Evolutionary conservation across 2,797 vertebrate species (phyloP).

Genomic region (Xenops minutus): DNA sequence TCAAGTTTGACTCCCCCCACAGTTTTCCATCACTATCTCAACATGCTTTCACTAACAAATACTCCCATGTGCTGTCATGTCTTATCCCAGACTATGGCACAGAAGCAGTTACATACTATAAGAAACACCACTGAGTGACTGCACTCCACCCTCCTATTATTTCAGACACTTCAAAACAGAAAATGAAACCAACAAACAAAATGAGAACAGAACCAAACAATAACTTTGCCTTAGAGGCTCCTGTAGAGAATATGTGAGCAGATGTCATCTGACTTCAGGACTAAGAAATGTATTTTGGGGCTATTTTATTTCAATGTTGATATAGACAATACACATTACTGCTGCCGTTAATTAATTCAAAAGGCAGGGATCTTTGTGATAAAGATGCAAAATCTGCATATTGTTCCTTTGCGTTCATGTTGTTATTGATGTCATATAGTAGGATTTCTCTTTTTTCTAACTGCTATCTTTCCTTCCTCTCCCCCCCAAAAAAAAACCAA

Average conservation of each 20-base stretch:
- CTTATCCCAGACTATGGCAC: not conserved
- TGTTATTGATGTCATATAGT: not conserved
- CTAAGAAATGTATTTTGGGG: not conserved
- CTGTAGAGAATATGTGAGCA: not conserved
- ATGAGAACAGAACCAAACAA: not conserved
- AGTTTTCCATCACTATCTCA: not conserved
- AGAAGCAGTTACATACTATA: not conserved
- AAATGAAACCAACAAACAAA: not conserved
- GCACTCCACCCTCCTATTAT: not conserved
- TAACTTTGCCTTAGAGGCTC: not conserved
- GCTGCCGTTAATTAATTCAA: not conserved
- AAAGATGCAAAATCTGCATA: not conserved
- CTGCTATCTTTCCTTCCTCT: not conserved
- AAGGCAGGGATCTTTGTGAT: not conserved
- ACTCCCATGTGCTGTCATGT: not conserved
- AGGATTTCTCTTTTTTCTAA: not conserved
- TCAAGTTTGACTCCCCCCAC: not conserved
- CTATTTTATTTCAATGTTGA: not conserved
- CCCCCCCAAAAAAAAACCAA: accelerated
- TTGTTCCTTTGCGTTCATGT: not conserved
- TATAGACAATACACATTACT: not conserved
- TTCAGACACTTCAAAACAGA: not conserved
- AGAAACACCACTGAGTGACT: not conserved
- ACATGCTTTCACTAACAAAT: not conserved
- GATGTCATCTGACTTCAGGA: not conserved